phyloP scores from a whole-genome alignment of 2,113 vertebrate species.

The Oreochromis aureus region DNA sequence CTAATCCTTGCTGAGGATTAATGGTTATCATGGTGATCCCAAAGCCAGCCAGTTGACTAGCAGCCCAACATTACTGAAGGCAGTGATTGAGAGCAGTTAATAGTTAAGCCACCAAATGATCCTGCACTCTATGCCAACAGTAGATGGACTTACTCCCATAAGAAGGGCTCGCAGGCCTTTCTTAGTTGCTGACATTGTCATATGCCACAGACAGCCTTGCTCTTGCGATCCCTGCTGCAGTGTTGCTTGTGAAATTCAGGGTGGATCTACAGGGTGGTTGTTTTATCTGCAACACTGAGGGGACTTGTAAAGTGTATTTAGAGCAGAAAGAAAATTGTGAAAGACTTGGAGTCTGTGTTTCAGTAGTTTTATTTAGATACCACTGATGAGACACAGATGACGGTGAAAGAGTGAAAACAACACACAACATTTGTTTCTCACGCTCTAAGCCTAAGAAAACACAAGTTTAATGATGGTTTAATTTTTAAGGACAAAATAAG shows the following conservation, averaged over 20 bases:
- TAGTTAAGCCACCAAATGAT: slow-evolving; percentile 12
- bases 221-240: background rate
- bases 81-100: slow-evolving; percentile 24
- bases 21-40: slow-evolving; percentile 39
- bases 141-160: background rate
- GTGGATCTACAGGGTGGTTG: background rate
- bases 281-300: background rate
- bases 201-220: background rate
- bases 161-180: background rate
- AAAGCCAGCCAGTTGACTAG: slow-evolving; percentile 41
- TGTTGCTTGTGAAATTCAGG: background rate
- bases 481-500: background rate
- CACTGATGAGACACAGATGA: background rate
- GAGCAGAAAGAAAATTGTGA: background rate
- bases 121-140: background rate
- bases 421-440: background rate
- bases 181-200: background rate
- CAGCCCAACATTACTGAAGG: slow-evolving; percentile 11
- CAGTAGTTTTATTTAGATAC: background rate
- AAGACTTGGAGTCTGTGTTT: background rate
- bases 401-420: background rate
- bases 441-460: background rate
- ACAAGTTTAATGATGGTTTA: background rate
- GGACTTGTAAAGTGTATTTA: background rate
- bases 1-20: slow-evolving; percentile 56